Evolutionary conservation across 2,113 vertebrate species (phyloP).

Genomic region (Eublepharis macularius): DNA sequence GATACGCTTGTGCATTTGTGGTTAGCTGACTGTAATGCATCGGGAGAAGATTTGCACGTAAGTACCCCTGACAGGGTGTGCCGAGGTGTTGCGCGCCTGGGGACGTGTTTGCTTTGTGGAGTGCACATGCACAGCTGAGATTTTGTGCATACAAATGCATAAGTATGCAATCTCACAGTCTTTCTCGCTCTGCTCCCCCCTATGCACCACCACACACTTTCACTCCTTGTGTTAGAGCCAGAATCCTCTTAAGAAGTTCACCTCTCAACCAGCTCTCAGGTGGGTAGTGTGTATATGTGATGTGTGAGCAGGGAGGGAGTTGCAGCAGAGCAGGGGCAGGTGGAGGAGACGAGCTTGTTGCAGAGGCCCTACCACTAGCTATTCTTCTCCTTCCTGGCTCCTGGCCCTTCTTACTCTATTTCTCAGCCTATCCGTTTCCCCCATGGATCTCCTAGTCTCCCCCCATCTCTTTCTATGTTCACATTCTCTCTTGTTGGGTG

Average conservation of each 20-base stretch:
- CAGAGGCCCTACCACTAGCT: background rate
- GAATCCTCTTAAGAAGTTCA: constrained; percentile 17
- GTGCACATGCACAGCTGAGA: background rate
- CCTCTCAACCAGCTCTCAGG: background rate
- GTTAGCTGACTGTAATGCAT: background rate
- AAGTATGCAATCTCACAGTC: background rate
- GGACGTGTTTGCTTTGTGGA: background rate
- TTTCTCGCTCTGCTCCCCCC: background rate
- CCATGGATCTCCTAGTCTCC: background rate
- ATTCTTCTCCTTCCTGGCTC: too few species aligned
- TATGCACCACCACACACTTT: background rate
- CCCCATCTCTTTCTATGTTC: background rate
- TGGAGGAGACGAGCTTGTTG: background rate
- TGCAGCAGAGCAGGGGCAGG: background rate
- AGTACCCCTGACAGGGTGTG: background rate
- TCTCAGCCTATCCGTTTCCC: background rate
- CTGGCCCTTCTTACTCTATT: background rate
- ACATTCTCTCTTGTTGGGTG: too few species aligned
- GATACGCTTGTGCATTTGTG: background rate
- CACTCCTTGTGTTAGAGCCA: background rate
- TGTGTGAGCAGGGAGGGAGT: background rate
- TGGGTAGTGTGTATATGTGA: background rate
- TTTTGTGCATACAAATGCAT: background rate
- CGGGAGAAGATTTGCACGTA: background rate
- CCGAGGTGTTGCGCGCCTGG: background rate